phyloP scores from a whole-genome alignment of 2,888 invertebrate species.

The Cantharis rufa region DNA sequence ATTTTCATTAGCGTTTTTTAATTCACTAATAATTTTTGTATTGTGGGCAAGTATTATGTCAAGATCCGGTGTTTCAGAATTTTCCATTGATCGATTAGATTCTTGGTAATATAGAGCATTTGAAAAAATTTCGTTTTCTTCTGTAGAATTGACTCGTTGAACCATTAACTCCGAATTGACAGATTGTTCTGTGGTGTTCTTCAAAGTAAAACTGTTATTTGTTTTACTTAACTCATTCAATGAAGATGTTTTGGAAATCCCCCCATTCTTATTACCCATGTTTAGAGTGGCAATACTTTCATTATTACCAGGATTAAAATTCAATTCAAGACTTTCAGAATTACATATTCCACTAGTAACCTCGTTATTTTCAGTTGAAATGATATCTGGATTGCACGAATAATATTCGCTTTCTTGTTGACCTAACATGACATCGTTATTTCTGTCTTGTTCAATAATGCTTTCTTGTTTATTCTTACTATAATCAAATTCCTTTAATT shows the following conservation, averaged over 20 bases:
- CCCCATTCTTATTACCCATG: not conserved
- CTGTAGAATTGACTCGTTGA: not conserved
- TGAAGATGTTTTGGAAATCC: not conserved
- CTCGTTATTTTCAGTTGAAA: not conserved
- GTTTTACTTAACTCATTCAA: not conserved
- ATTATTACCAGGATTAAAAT: not conserved
- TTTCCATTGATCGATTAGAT: not conserved
- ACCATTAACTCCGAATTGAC: too few relatives aligned
- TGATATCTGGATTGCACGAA: not conserved
- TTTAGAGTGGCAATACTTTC: not conserved
- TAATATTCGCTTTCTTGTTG: not conserved
- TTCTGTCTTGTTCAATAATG: not conserved
- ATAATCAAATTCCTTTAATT: not conserved
- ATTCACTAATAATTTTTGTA: not conserved
- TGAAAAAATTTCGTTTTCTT: not conserved
- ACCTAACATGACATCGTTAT: too few relatives aligned
- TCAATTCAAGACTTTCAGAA: not conserved
- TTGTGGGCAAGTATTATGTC: not conserved
- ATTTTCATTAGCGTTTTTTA: not conserved
- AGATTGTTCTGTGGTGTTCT: not conserved
- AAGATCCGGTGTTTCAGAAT: not conserved
- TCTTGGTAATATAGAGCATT: not conserved
- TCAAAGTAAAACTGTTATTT: not conserved
- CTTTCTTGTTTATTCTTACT: not conserved
- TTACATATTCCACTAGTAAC: not conserved